These are phyloP conservation scores for Muscicapa adusta DNA, from an alignment of 2,113 vertebrate species.

Conservation along the genomic window DNA sequence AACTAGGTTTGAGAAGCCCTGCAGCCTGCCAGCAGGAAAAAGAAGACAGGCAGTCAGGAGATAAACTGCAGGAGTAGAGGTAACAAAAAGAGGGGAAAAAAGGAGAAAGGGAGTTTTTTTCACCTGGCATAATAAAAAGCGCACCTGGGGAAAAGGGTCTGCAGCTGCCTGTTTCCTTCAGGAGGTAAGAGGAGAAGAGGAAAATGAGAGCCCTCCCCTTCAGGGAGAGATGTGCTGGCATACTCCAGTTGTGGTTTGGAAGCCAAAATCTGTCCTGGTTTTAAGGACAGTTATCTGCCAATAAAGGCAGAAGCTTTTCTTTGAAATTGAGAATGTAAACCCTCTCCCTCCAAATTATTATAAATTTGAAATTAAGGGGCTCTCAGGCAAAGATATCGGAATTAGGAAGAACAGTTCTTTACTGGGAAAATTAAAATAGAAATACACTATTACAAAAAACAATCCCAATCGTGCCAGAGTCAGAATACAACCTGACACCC, in stretches of 20 bases:
- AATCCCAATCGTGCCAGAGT: too few relatives aligned
- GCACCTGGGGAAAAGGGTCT: neutral
- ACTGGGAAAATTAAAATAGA: too few relatives aligned
- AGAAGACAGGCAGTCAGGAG: neutral
- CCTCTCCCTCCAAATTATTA: too few relatives aligned
- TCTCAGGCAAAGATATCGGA: too few relatives aligned
- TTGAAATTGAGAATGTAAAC: too few relatives aligned
- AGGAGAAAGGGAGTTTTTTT: neutral
- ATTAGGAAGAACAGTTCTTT: too few relatives aligned
- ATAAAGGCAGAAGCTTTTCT: too few relatives aligned
- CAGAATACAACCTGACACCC: too few relatives aligned
- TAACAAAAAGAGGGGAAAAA: neutral
- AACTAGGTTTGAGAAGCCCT: slow-evolving; percentile 1
- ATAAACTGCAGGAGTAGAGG: neutral
- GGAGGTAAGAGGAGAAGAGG: neutral
- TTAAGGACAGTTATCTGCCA: too few relatives aligned
- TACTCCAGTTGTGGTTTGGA: neutral
- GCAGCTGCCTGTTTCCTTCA: neutral
- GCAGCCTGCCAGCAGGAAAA: neutral
- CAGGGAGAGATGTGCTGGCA: neutral
- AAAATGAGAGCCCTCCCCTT: neutral
- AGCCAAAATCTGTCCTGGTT: neutral
- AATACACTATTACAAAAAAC: too few relatives aligned
- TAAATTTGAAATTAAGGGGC: too few relatives aligned
- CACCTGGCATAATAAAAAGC: neutral